phyloP scores from a whole-genome alignment of 2,113 vertebrate species.

The Neodon shergylaensis region DNA sequence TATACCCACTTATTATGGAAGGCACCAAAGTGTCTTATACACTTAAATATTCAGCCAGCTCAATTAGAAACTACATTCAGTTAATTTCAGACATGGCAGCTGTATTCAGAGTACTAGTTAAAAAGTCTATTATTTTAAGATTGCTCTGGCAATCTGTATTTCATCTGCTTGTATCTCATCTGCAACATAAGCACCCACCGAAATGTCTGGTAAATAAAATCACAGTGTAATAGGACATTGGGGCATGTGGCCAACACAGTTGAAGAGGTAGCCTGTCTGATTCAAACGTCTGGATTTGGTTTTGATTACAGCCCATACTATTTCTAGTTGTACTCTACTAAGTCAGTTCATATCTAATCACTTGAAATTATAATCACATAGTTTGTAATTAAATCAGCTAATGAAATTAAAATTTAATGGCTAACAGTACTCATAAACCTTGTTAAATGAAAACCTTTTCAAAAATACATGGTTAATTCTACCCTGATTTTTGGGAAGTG shows the following conservation, averaged over 20 bases:
- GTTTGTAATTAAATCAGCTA: slow-evolving; percentile 57
- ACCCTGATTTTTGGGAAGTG: not conserved
- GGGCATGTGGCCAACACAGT: not conserved
- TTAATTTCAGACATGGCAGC: slow-evolving; percentile 45
- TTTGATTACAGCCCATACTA: not conserved
- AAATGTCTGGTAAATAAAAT: not conserved
- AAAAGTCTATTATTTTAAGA: slow-evolving; percentile 55
- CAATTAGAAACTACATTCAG: slow-evolving; percentile 12
- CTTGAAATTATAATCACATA: slow-evolving; percentile 47
- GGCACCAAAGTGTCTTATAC: not conserved
- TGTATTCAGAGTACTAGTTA: slow-evolving; percentile 51
- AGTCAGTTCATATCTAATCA: slow-evolving; percentile 19
- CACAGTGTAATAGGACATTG: not conserved
- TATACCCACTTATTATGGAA: not conserved
- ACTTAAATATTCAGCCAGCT: not conserved
- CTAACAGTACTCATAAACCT: not conserved
- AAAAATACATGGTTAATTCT: slow-evolving; percentile 12
- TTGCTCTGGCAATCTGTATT: slow-evolving; percentile 9
- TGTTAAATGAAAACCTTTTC: slow-evolving; percentile 47
- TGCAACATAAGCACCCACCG: not conserved
- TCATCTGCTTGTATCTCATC: slow-evolving; percentile 29
- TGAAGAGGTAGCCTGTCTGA: not conserved
- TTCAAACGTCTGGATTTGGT: not conserved
- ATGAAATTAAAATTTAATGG: slow-evolving; percentile 39
- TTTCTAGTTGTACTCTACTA: not conserved